These are phyloP conservation scores for Pseudopodoces humilis DNA, from an alignment of 2,113 vertebrate genomes.

Conservation along the genomic window DNA sequence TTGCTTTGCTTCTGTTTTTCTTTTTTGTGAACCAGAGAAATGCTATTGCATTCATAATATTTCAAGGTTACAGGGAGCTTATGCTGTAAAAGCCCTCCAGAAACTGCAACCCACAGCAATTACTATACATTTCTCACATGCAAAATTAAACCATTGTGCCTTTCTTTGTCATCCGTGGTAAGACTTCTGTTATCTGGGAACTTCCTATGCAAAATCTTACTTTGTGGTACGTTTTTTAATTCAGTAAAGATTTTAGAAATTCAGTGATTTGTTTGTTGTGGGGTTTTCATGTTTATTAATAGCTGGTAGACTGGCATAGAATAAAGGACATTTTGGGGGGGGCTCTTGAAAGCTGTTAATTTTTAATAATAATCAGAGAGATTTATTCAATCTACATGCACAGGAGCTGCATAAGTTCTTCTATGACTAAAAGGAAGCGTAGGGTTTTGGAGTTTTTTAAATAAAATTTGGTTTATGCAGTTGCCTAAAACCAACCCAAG, in stretches of 20 bases:
- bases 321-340: background rate
- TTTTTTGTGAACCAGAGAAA: background rate
- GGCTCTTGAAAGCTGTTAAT: background rate
- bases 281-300: background rate
- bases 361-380: background rate
- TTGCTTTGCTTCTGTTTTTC: background rate
- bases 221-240: fast-evolving
- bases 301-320: background rate
- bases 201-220: background rate
- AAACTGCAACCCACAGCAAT: background rate
- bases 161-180: background rate
- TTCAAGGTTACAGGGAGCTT: background rate
- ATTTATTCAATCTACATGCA: background rate
- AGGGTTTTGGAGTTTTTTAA: background rate
- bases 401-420: background rate
- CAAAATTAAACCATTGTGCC: background rate
- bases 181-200: background rate
- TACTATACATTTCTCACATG: background rate
- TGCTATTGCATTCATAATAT: background rate
- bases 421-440: background rate
- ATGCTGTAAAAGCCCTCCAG: background rate
- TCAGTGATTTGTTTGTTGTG: background rate
- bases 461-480: background rate
- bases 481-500: background rate
- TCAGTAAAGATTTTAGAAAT: background rate